Percentiles rank a stretch among this genome's conserved stretches.
Evolutionary conservation across 2,797 vertebrate species (phyloP).

Genomic region (Xenops minutus): DNA sequence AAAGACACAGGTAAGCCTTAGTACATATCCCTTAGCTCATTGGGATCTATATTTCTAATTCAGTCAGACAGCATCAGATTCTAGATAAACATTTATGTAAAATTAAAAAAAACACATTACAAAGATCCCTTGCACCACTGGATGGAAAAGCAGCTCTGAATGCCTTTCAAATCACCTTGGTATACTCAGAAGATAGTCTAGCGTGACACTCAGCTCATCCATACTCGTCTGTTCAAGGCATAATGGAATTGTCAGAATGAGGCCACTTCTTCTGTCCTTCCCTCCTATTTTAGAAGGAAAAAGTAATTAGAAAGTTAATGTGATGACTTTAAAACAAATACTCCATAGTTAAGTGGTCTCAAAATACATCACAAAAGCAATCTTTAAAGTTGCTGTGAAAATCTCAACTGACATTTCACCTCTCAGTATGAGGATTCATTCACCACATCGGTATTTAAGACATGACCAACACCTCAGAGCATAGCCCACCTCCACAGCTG

Average conservation of each 20-base stretch:
- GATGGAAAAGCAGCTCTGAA: background rate
- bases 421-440: background rate
- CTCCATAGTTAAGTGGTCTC: background rate
- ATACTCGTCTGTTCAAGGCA: conserved; percentile 96
- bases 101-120: background rate
- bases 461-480: background rate
- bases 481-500: background rate
- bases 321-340: background rate
- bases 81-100: background rate
- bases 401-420: background rate
- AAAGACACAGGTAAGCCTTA: background rate
- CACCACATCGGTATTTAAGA: background rate
- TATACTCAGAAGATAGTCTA: conserved; percentile 97
- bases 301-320: conserved; percentile 9
- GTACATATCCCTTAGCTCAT: background rate
- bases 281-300: conserved; percentile 80
- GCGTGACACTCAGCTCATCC: conserved; percentile 94
- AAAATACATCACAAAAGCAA: background rate
- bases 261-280: conserved; percentile 95
- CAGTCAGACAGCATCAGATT: background rate
- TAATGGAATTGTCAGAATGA: conserved; percentile 97
- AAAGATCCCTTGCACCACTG: background rate
- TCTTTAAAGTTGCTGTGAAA: background rate
- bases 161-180: conserved; percentile 85
- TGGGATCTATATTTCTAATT: background rate